Evolutionary conservation across 2,888 invertebrate genomes (phyloP).

Genomic region (Brachylomia viminalis): DNA sequence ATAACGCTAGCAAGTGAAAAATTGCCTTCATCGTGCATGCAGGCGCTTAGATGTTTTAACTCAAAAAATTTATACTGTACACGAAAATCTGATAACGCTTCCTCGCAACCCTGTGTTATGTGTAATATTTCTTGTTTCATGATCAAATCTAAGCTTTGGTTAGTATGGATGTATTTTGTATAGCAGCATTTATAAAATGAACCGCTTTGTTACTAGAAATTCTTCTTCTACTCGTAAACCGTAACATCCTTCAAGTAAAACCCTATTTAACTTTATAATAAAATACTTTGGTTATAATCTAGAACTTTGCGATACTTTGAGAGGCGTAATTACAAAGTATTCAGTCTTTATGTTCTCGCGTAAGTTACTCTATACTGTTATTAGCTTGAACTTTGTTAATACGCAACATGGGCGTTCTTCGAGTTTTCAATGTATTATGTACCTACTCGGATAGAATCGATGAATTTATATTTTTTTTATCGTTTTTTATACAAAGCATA

Average conservation of each 20-base stretch:
- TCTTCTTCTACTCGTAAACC: background rate
- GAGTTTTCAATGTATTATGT: slow-evolving; percentile 14
- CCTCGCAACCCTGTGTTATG: slow-evolving; percentile 33
- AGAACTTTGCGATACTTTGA: slow-evolving; percentile 20
- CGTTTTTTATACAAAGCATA: background rate
- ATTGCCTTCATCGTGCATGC: slow-evolving; percentile 68
- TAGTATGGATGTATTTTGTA: slow-evolving; percentile 23
- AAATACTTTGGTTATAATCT: slow-evolving; percentile 34
- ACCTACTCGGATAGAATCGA: no score
- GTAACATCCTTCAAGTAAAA: background rate
- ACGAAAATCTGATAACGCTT: slow-evolving; percentile 42
- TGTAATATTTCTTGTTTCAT: slow-evolving; percentile 62
- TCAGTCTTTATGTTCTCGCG: background rate
- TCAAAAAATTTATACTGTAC: slow-evolving; percentile 45
- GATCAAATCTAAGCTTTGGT: slow-evolving; percentile 32
- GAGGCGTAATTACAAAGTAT: slow-evolving; percentile 16
- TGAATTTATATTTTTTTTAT: background rate
- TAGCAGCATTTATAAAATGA: background rate
- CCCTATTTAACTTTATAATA: background rate
- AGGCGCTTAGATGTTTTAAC: slow-evolving; percentile 66
- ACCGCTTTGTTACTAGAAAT: slow-evolving; percentile 17
- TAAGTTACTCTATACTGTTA: slow-evolving; percentile 29
- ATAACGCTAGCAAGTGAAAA: slow-evolving; percentile 61
- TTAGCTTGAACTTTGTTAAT: slow-evolving; percentile 47
- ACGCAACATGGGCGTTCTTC: slow-evolving; percentile 1